Percentiles rank a stretch among this genome's conserved stretches.
Evolutionary conservation across 2,113 vertebrate species (phyloP).

Genomic region (Porphyrio hochstetteri): DNA sequence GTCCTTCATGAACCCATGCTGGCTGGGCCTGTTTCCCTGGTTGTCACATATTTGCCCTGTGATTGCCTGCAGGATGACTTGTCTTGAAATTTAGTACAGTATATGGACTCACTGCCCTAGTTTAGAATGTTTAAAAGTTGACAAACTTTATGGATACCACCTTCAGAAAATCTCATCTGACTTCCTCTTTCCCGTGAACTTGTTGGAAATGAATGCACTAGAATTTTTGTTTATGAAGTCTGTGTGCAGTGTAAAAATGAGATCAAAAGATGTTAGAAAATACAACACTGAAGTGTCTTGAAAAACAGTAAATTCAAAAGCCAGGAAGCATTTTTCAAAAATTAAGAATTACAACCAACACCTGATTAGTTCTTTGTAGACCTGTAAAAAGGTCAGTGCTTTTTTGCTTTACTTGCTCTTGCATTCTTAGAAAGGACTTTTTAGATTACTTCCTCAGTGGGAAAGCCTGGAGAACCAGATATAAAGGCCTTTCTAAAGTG

Average conservation of each 20-base stretch:
- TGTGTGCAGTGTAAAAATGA: not conserved
- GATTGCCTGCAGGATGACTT: too few relatives aligned
- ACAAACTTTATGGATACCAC: not conserved
- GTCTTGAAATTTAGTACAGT: slow-evolving; percentile 25
- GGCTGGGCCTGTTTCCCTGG: too few relatives aligned
- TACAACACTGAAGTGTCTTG: not conserved
- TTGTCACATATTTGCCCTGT: too few relatives aligned
- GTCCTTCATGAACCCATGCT: too few relatives aligned
- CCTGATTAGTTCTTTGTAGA: not conserved
- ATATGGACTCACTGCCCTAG: not conserved
- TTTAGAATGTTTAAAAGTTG: slow-evolving; percentile 15
- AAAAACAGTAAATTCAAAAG: not conserved
- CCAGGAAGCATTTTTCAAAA: not conserved
- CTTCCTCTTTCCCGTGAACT: not conserved
- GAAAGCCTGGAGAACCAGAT: not conserved
- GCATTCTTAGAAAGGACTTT: not conserved
- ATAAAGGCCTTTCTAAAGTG: not conserved
- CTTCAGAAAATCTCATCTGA: not conserved
- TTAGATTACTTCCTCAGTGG: not conserved
- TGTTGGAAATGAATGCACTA: slow-evolving; percentile 1
- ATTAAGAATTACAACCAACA: not conserved
- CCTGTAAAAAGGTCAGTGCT: not conserved
- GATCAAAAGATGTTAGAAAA: not conserved
- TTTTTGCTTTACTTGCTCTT: not conserved
- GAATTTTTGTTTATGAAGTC: not conserved